Base-by-base conservation (phyloP, 2,113 vertebrate species). In the Stercorarius parasiticus region DNA sequence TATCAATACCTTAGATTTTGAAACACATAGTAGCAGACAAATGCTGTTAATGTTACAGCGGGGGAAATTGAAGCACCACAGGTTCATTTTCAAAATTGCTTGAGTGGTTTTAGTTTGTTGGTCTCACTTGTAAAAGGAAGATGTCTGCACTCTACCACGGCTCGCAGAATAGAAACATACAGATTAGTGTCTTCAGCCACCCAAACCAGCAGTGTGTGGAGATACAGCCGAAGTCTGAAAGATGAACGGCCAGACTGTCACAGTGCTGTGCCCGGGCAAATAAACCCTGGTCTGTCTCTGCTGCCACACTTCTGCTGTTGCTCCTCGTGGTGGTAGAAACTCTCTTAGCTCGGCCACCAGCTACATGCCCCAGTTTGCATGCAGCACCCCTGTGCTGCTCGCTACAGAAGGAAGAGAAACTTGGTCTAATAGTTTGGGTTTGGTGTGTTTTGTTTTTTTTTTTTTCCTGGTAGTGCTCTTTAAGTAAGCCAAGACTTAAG, bases 311-410 rank as follows among this genome's bases (percentile, higher is more conserved):
- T 71, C 26, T 36, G 40, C 55, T 64, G 32, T 47, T 47, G 40
- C 15, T 53, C 26, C 26, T 23, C 38, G 25, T 71, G n/a, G 20
- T 52, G 32, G 42, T 27, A 32, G 50, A 79, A 85, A 34, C 56
- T n/a, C 21, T 76, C 49, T 50, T 13, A 50, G 25, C 42, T 65
- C 0, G 3, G 10, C 13, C 8, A 22, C 38, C 17, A 9, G 47
- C 26, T n/a, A 36, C 6, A 0, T 58, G 36, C 27, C 27, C 6
- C 5, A 8, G 6, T 50, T 77, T 30, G n/a, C 1, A 1, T 36
- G 20, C 1, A 1, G 22, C 34, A 58, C 30, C 27, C 14, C 26
- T 38, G 34, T 21, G 38, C 38, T 2, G 1, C 36, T 86, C 10
- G 5, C 29, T 64, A 22, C 15, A 36, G 38, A 25, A 70, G 52